Evolutionary conservation across 2,113 vertebrate species (phyloP).

Genomic region (Pteropus alecto): DNA sequence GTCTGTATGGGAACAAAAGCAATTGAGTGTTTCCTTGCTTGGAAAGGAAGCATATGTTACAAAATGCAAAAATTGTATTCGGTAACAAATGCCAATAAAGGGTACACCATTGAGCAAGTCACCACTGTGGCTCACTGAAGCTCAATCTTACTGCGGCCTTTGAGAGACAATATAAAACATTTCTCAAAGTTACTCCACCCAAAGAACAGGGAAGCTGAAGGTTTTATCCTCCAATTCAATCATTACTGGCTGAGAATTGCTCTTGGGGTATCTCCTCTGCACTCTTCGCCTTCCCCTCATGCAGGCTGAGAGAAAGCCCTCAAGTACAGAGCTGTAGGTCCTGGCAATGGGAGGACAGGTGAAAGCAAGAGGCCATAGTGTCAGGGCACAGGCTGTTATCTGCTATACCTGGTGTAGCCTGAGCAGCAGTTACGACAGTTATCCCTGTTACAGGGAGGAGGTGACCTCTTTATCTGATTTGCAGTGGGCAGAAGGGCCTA

Average conservation of each 20-base stretch:
- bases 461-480: background rate
- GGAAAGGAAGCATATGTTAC: background rate
- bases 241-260: background rate
- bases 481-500: background rate
- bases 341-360: background rate
- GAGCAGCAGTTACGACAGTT: background rate
- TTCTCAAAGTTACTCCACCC: background rate
- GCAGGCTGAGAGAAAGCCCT: background rate
- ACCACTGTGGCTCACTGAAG: background rate
- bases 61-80: conserved; percentile 6
- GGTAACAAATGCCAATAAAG: background rate
- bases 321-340: background rate
- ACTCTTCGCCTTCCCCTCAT: background rate
- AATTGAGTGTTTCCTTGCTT: background rate
- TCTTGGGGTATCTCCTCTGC: background rate
- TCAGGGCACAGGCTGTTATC: background rate
- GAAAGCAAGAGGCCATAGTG: background rate
- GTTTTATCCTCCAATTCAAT: background rate
- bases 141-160: background rate
- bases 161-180: background rate
- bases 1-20: conserved; percentile 21
- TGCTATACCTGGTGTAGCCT: background rate
- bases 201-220: background rate
- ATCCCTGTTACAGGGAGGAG: background rate
- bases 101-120: background rate